Percentiles rank a stretch among this genome's conserved stretches.
Evolutionary conservation across 2,113 vertebrate species (phyloP).

Genomic region (Pluvialis apricaria): DNA sequence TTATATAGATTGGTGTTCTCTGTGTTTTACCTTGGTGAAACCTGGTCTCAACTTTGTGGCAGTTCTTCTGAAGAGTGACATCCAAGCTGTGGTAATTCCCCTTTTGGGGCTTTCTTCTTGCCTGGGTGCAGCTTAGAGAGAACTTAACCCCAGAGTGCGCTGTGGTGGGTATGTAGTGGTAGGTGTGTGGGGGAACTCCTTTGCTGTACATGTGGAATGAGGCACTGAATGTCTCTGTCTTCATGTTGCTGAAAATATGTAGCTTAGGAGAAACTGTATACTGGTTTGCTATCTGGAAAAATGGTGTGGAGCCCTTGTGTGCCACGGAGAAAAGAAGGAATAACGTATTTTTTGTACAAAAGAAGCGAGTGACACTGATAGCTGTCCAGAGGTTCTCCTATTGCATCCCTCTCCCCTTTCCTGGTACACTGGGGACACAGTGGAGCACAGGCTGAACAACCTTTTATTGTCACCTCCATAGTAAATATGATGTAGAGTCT

Average conservation of each 20-base stretch:
- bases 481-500: not conserved
- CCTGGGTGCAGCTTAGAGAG: not conserved
- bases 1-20: not conserved
- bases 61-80: not conserved
- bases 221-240: not conserved
- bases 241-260: fast-evolving
- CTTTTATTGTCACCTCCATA: not conserved
- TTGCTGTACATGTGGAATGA: not conserved
- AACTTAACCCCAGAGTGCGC: not conserved
- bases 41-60: not conserved
- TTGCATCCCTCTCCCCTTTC: not conserved
- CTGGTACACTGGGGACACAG: not conserved
- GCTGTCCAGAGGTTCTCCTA: not conserved
- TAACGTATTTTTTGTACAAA: not conserved
- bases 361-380: fast-evolving
- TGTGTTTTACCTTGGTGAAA: not conserved
- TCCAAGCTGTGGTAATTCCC: not conserved
- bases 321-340: not conserved
- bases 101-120: not conserved
- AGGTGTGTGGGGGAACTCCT: not conserved
- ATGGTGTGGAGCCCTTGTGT: not conserved
- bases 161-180: not conserved
- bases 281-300: not conserved
- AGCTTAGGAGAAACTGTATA: not conserved
- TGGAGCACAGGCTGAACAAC: not conserved